Base-by-base conservation (phyloP, 2,888 invertebrate genomes). In the Quadriops clusia region DNA sequence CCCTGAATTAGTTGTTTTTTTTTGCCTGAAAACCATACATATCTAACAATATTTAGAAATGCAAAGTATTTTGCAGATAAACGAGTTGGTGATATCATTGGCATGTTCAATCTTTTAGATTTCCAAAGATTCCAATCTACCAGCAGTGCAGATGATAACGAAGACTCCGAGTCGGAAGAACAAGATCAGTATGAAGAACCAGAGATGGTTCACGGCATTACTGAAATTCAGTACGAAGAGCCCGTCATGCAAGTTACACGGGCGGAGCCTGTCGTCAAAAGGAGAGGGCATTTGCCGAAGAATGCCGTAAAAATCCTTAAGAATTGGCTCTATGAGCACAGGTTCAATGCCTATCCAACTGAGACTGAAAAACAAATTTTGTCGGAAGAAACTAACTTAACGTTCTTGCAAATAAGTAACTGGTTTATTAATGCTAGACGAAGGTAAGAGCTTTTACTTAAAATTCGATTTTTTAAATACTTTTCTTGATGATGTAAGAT, bases 381-480 rank as follows among this genome's bases (percentile, higher is more conserved):
- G 5, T 59, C 61, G 3, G 57, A 58, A 43, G 59, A 58, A 32
- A 60, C 61, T 2, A 54, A 56, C 35, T 41, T 61, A 17, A 61
- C 61, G 3, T 59, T 60, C 20, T 42, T 61, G 7, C 61, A 61
- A 43, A 60, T 61, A 17, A 59, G 59, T 40, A 61, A 61, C 41
- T 61, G 61, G 61, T 61, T 61, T 42, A 61, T 61, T 23, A 61
- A 61, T 41, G 58, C 58, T 1, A 39, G 57, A 10, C 42, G 61
- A 33, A 38, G 58, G 30, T 60, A 60, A n/a, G n/a, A n/a, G n/a
- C n/a, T n/a, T 39, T 39, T 61, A 31, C 61, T 60, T 3, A 59
- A 60, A 38, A 61, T 61, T 55, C n/a, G n/a, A n/a, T n/a, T n/a
- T n/a, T n/a, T n/a, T n/a, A n/a, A n/a, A n/a, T n/a, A n/a, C n/a